Base-by-base conservation (phyloP, 2,113 vertebrate species). In the Etheostoma spectabile region DNA sequence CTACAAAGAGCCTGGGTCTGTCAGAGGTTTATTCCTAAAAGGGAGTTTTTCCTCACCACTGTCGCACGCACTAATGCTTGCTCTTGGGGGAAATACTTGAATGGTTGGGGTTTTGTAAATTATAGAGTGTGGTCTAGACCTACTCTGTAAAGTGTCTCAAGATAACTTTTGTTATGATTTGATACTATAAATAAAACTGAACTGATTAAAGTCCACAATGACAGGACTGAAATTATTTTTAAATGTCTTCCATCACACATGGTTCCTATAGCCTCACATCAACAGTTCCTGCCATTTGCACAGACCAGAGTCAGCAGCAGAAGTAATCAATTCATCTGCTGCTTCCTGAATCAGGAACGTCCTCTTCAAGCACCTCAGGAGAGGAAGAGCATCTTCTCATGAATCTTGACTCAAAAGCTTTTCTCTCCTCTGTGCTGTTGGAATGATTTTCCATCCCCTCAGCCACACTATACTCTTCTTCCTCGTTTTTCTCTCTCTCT, bases 311-410 rank as follows among this genome's bases (percentile, higher is more conserved):
- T 59, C 49, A 4, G 18, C 11, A 53, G 49, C 62, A 69, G 61
- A 79, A 59, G 85, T 79, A 72, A 77, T 89, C 72, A 82, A 74
- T 84, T 85, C 5, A 83, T 82, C 80, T 72, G 76, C 77, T 46
- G 60, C 76, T 70, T 87, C 79, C 84, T 55, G 72, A 82, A 80
- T 86, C 78, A 82, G 84, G 63, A 87, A 70, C 42, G 76, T 89
- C 75, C 74, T 74, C 87, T 71, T 77, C 52, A 79, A 65, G 77
- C 82, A 79, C 64, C 76, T 80, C 69, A 24, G 65, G 55, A 71
- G 69, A 88, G 66, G 59, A 69, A 71, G 79, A 84, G 60, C 49
- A 83, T 63, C 72, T 52, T 74, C 66, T 76, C 66, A 80, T 88
- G 59, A 82, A 84, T 90, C 66, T 82, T 42, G n/a, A 64, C 82